phyloP scores from a whole-genome alignment of 2,797 vertebrate species.

The Trematomus bernacchii region DNA sequence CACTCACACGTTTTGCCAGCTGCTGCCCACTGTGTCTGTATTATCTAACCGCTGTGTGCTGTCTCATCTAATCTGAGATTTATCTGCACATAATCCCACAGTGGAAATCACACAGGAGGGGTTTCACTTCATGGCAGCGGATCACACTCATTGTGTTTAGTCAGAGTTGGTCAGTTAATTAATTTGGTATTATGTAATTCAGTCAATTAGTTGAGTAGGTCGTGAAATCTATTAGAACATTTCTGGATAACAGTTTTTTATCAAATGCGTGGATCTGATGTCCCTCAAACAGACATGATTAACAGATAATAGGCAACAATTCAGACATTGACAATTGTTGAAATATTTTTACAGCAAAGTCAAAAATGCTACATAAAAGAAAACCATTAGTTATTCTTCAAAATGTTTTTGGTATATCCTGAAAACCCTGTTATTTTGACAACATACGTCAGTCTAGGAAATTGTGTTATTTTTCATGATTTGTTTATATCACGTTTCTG shows the following conservation, averaged over 20 bases:
- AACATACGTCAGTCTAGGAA: not conserved
- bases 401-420: not conserved
- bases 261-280: not conserved
- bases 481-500: not conserved
- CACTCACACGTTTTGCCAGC: conserved; percentile 20
- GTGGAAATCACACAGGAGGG: conserved; percentile 25
- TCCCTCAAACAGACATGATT: not conserved
- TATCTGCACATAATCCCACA: conserved; percentile 61
- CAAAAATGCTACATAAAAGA: no score
- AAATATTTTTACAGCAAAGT: not conserved
- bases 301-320: not conserved
- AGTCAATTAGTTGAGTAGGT: not conserved
- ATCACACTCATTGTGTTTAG: conserved; percentile 20
- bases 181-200: conserved; percentile 2
- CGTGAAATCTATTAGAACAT: not conserved
- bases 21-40: conserved; percentile 21
- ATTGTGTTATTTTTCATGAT: not conserved
- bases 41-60: conserved; percentile 45
- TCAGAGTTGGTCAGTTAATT: conserved; percentile 18
- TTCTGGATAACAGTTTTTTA: not conserved
- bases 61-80: conserved; percentile 57
- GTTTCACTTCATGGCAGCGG: conserved; percentile 28
- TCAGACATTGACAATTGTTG: not conserved
- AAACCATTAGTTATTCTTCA: no score
- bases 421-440: not conserved